A percentile compares a stretch with the other conserved stretches of the same genome.
These are phyloP conservation scores for Vultur gryphus DNA, from an alignment of 2,797 vertebrate genomes.

Conservation along the genomic window DNA sequence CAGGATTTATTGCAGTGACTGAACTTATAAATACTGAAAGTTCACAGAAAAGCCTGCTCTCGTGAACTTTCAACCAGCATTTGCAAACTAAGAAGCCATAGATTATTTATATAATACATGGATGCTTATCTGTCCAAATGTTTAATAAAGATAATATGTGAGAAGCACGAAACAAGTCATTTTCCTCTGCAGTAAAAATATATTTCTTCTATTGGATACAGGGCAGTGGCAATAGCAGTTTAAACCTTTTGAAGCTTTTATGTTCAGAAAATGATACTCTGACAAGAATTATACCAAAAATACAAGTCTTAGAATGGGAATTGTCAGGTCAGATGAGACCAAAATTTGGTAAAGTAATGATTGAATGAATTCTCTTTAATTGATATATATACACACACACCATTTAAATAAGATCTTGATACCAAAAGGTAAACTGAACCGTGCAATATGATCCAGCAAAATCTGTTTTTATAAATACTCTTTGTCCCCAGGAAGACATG, in stretches of 20 bases:
- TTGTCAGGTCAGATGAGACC: background rate
- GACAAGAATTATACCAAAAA: background rate
- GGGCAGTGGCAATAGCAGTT: background rate
- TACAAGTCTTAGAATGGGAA: background rate
- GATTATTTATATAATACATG: slow-evolving; percentile 23
- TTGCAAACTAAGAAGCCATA: slow-evolving; percentile 35
- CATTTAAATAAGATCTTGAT: background rate
- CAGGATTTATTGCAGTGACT: slow-evolving; percentile 5
- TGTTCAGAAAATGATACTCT: background rate
- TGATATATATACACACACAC: background rate
- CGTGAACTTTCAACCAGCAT: background rate
- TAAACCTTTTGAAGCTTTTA: background rate
- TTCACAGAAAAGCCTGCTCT: slow-evolving; percentile 43
- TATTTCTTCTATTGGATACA: background rate
- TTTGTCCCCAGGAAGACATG: background rate
- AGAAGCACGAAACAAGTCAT: slow-evolving; percentile 33
- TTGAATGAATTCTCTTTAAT: background rate
- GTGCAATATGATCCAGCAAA: background rate
- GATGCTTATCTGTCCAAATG: slow-evolving; percentile 2
- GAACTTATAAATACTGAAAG: background rate
- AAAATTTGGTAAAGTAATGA: background rate
- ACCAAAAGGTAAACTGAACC: background rate
- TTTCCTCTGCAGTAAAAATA: slow-evolving; percentile 23
- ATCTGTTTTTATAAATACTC: background rate
- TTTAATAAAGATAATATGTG: slow-evolving; percentile 42